A percentile compares a stretch with the other conserved stretches of the same genome.
Evolutionary conservation across 1,140 invertebrate species (phyloP).

Genomic region (Heliothis subflexa): DNA sequence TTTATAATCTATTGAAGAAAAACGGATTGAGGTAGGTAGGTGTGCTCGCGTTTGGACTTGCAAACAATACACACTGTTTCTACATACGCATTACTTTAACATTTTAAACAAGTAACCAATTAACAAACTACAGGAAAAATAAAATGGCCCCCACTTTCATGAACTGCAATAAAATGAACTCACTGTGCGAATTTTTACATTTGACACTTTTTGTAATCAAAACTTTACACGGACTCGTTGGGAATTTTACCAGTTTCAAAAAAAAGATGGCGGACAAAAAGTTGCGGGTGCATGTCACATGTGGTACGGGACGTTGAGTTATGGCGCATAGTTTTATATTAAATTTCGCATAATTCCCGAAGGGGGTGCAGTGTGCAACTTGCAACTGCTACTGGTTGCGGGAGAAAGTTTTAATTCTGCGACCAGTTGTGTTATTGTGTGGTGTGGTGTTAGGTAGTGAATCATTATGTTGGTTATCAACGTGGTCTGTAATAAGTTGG

Average conservation of each 20-base stretch:
- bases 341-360: constrained; percentile 51
- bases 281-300: constrained; percentile 42
- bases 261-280: constrained; percentile 15
- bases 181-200: constrained; percentile 13
- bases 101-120: neutral
- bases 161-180: constrained; percentile 5
- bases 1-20: too few species aligned
- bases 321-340: constrained; percentile 52
- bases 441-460: neutral
- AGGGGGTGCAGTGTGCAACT: neutral
- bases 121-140: neutral
- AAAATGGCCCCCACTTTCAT: neutral
- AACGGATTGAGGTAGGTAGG: too few species aligned
- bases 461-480: neutral
- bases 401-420: neutral
- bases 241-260: neutral
- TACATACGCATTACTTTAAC: too few species aligned
- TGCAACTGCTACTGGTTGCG: neutral
- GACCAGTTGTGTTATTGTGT: neutral
- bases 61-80: too few species aligned
- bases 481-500: too few species aligned
- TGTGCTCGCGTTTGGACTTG: too few species aligned
- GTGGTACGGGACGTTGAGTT: constrained; percentile 45
- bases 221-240: constrained; percentile 24
- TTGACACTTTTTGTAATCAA: constrained; percentile 44